A percentile compares a stretch with the other conserved stretches of the same genome.
Conservation (phyloP, 1,140 invertebrate genomes). For the Hyposmocoma kahamanoa region DNA sequence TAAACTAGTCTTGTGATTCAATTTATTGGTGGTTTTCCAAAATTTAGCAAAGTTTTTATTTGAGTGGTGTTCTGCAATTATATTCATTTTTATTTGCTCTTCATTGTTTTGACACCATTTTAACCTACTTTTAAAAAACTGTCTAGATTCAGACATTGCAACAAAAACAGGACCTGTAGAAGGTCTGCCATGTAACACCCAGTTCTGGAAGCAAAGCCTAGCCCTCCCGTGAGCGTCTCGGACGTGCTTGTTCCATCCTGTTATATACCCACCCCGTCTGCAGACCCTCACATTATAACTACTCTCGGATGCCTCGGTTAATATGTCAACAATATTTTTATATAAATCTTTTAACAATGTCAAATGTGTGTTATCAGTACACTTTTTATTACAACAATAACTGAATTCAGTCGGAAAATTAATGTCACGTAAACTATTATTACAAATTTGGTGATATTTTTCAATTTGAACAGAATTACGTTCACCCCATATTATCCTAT, state of each 20-base stretch:
- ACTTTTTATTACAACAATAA: neutral
- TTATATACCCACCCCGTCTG: neutral
- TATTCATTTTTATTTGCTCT: slow-evolving; percentile 8
- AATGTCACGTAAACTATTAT: neutral
- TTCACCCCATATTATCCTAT: slow-evolving; percentile 3
- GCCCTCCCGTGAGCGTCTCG: slow-evolving; percentile 3
- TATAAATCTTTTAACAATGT: neutral
- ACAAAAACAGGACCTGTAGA: neutral
- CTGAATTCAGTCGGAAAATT: neutral
- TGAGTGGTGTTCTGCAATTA: neutral
- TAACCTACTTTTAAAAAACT: slow-evolving; percentile 4
- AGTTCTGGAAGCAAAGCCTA: neutral
- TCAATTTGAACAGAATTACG: neutral
- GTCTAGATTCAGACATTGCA: slow-evolving; percentile 2
- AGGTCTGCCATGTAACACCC: neutral
- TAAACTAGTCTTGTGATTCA: neutral
- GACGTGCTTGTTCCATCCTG: slow-evolving; percentile 6
- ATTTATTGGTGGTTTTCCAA: slow-evolving; percentile 5
- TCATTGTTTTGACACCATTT: slow-evolving; percentile 9
- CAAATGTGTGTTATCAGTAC: neutral
- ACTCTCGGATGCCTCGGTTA: neutral
- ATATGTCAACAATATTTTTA: neutral
- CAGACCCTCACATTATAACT: neutral
- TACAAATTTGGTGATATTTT: neutral
- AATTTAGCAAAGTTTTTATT: slow-evolving; percentile 7